phyloP scores from a whole-genome alignment of 2,113 vertebrate species.

The Bos javanicus region DNA sequence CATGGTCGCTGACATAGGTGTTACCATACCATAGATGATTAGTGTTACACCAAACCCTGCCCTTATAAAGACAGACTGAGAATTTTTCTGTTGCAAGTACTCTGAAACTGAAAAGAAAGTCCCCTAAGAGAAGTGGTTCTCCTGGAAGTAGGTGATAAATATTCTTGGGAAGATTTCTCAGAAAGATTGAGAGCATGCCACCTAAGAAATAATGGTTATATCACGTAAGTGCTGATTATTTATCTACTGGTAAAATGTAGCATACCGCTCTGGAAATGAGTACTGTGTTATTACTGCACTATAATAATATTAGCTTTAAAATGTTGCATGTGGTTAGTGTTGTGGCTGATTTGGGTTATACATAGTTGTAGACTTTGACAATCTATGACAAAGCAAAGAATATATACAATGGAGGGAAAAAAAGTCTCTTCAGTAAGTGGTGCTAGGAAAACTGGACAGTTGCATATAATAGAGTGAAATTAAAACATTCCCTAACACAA shows the following conservation, averaged over 20 bases:
- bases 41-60: neutral
- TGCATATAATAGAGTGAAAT: neutral
- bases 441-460: neutral
- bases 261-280: neutral
- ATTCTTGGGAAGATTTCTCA: neutral
- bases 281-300: neutral
- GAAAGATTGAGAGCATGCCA: neutral
- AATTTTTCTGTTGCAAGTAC: neutral
- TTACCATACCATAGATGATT: neutral
- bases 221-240: neutral
- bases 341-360: neutral
- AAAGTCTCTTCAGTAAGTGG: neutral
- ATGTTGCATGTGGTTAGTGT: neutral
- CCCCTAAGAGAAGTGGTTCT: neutral
- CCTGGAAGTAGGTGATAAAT: neutral
- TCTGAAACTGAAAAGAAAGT: neutral
- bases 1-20: neutral
- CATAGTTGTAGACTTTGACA: neutral
- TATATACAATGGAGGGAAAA: neutral
- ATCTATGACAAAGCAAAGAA: neutral
- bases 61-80: neutral
- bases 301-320: neutral
- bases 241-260: neutral
- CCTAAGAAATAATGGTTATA: neutral
- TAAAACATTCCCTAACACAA: neutral